Evolutionary conservation across 2,797 vertebrate genomes (phyloP), one percentile per base, ranked within the genome.

Genomic region (Cetoscarus ocellatus): DNA sequence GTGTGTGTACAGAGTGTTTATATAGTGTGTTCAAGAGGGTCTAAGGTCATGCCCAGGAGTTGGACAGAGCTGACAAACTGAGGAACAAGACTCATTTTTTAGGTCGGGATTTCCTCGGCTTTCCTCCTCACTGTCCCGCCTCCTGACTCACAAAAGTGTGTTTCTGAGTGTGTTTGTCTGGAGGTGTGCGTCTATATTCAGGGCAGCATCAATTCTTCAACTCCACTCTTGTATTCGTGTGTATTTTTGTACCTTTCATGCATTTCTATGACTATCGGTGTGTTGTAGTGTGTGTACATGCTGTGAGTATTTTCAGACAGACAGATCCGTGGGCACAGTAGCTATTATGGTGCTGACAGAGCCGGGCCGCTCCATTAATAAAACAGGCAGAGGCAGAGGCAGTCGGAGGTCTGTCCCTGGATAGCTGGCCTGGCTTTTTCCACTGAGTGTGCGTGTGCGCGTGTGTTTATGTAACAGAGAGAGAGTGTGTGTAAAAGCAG

Each of bases 321-420:
- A 85, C 73, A 75, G 79, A 84, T 80, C 70, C 35, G 66, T 80
- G 79, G 85, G 83, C 85, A 83, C 76, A 83, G 87, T 78, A 77
- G 83, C 88, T 90, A 86, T 90, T 87, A 91, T 79, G 80, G 70
- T 84, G 74, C 77, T 69, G 60, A 79, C 87, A 86, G 76, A 82
- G 76, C 78, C 76, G 53, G 75, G 61, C 67, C 45, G 44, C 84
- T 76, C 84, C 91, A 88, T 93, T 93, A 93, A 93, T 94, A 91
- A 91, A 92, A 92, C 88, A 89, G 86, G 78, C 76, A 76, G 84
- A 85, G 80, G 77, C 75, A 75, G 73, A 85, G 69, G 61, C 82
- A 83, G 87, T 81, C 65, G 11, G 77, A 86, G 85, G 83, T 84
- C 73, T 70, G 77, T 88, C 88, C 86, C 88, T 75, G 63, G 89